phyloP scores from a whole-genome alignment of 1,140 invertebrate species.

The Harpegnathos saltator region DNA sequence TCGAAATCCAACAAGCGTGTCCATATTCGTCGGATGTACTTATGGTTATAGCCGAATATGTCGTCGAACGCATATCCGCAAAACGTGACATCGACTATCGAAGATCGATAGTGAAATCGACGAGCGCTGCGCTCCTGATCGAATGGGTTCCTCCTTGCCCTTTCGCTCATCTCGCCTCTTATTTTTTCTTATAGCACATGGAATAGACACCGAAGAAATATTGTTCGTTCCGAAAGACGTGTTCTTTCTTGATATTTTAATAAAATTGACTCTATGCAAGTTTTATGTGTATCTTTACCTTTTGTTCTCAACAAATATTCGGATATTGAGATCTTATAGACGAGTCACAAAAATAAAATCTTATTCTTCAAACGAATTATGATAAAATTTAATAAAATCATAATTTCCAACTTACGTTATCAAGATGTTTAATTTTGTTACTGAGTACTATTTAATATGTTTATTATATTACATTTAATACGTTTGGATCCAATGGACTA shows the following conservation, averaged over 20 bases:
- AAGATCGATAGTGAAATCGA: constrained; percentile 24
- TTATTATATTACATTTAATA: too few species aligned
- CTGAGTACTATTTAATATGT: too few species aligned
- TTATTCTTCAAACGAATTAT: neutral
- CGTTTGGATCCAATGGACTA: neutral
- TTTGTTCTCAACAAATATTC: neutral
- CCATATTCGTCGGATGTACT: constrained; percentile 30
- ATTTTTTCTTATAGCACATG: neutral
- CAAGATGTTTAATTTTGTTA: too few species aligned
- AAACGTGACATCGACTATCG: constrained; percentile 22
- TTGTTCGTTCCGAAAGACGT: neutral
- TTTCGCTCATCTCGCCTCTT: neutral
- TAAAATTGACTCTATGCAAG: neutral
- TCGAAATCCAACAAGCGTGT: constrained; percentile 61
- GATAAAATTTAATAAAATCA: neutral
- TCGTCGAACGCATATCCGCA: neutral
- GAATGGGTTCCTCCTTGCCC: constrained; percentile 36
- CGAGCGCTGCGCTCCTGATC: constrained; percentile 52
- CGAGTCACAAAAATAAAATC: neutral
- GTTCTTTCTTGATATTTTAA: neutral
- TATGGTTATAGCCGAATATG: constrained; percentile 53
- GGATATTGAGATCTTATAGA: neutral
- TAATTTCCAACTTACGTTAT: neutral
- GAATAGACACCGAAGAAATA: neutral
- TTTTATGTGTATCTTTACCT: neutral